phyloP scores from a whole-genome alignment of 2,888 invertebrate species.

The Osmoderma eremita region DNA sequence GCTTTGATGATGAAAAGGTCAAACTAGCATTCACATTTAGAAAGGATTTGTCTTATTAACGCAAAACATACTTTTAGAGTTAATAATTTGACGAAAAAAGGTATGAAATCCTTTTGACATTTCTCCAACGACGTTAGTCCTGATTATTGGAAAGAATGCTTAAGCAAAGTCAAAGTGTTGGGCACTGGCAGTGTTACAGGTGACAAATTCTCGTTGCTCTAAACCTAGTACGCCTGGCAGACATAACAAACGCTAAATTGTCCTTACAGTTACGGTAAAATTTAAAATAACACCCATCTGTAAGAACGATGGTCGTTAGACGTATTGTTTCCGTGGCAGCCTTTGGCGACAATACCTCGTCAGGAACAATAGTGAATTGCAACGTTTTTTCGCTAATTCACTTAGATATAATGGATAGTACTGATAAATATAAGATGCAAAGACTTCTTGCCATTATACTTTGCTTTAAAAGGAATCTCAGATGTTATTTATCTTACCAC shows the following conservation, averaged over 20 bases:
- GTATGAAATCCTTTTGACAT: too few relatives aligned
- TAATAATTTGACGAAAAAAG: background rate
- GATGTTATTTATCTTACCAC: too few relatives aligned
- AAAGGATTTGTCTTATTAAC: constrained; percentile 2
- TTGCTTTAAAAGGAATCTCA: background rate
- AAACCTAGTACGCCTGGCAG: constrained; percentile 1
- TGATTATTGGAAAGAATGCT: too few relatives aligned
- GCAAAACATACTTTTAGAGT: background rate
- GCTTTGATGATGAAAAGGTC: constrained; percentile 28
- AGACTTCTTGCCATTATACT: background rate
- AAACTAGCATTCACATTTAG: background rate
- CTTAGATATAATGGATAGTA: background rate
- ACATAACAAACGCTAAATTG: constrained; percentile 29
- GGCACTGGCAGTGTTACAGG: too few relatives aligned
- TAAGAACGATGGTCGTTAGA: constrained; percentile 6
- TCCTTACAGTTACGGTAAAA: constrained; percentile 32
- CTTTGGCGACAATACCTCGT: background rate
- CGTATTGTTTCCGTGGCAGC: background rate
- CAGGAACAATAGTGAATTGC: constrained; percentile 9
- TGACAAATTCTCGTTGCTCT: background rate
- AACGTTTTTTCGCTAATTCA: background rate
- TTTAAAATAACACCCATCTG: constrained; percentile 6
- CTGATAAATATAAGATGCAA: too few relatives aligned
- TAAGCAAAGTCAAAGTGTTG: too few relatives aligned
- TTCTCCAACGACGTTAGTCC: too few relatives aligned